A percentile compares a stretch with the other conserved stretches of the same genome.
Evolutionary conservation across 2,797 vertebrate genomes (phyloP).

Genomic region (Anas flavirostris): DNA sequence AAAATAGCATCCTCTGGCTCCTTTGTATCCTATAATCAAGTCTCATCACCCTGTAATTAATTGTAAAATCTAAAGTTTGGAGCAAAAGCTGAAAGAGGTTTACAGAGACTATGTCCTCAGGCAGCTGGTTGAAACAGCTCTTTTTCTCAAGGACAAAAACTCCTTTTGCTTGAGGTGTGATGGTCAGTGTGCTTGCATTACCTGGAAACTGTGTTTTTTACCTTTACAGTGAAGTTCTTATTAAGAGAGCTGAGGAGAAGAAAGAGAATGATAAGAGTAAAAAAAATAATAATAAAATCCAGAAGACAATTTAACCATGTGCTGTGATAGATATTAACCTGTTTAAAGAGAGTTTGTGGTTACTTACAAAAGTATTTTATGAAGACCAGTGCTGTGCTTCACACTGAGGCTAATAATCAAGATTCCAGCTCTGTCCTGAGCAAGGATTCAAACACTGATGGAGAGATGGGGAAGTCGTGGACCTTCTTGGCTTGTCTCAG

Average conservation of each 20-base stretch:
- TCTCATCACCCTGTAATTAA: constrained; percentile 49
- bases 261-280: constrained; percentile 29
- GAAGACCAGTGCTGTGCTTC: neutral
- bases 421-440: constrained; percentile 4
- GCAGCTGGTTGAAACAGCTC: neutral
- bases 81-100: constrained; percentile 47
- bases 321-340: constrained; percentile 11
- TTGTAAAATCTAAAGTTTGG: constrained; percentile 49
- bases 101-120: neutral
- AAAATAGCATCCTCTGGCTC: constrained; percentile 29
- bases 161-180: constrained; percentile 29
- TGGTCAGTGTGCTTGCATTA: constrained; percentile 23
- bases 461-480: neutral
- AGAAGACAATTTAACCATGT: constrained; percentile 13
- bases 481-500: constrained; percentile 1
- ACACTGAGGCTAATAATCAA: constrained; percentile 22
- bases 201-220: neutral
- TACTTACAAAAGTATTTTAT: constrained; percentile 32
- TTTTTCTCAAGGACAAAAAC: constrained; percentile 3
- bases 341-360: constrained; percentile 34
- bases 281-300: constrained; percentile 27
- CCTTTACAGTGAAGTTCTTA: constrained; percentile 40
- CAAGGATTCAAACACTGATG: constrained; percentile 20
- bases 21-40: constrained; percentile 27
- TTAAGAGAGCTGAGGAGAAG: constrained; percentile 43